phyloP scores from a whole-genome alignment of 2,888 invertebrate genomes.

The Chrysotoxum bicinctum region DNA sequence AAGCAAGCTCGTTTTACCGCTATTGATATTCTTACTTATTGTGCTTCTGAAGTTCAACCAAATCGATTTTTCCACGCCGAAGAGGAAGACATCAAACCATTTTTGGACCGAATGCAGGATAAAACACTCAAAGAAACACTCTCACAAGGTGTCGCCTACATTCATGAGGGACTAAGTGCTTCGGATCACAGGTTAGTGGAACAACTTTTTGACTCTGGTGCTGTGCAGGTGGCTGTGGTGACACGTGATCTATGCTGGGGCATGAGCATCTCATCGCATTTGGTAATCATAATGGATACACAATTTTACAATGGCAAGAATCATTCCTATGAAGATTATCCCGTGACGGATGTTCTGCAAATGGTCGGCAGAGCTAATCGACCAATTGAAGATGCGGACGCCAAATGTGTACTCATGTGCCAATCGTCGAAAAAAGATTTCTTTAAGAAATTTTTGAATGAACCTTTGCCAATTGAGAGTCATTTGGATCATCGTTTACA shows the following conservation, averaged over 20 bases:
- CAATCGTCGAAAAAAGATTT: conserved; percentile 99
- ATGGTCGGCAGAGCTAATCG: conserved; percentile 99
- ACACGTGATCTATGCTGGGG: conserved; percentile 97
- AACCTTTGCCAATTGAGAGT: conserved; percentile 98
- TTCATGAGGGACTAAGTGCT: conserved; percentile 95
- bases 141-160: conserved; percentile 96
- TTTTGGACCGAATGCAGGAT: conserved; percentile 93
- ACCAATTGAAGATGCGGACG: conserved; percentile 94
- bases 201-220: conserved; percentile 95
- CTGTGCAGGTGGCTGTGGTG: conserved; percentile 95
- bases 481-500: conserved; percentile 98
- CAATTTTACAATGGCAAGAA: conserved; percentile 93
- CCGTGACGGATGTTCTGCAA: conserved; percentile 97
- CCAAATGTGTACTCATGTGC: conserved; percentile 97
- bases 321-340: conserved; percentile 98
- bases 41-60: conserved; percentile 93
- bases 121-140: conserved; percentile 95
- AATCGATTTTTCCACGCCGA: conserved; percentile 94
- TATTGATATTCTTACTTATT: conserved; percentile 96
- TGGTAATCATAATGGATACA: conserved; percentile 98
- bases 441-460: conserved; percentile 98
- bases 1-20: conserved; percentile 96
- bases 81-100: conserved; percentile 93
- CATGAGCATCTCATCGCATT: conserved; percentile 93
- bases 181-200: conserved; percentile 95